Evolutionary conservation across 2,888 invertebrate genomes (phyloP).

Genomic region (Geotrupes spiniger): DNA sequence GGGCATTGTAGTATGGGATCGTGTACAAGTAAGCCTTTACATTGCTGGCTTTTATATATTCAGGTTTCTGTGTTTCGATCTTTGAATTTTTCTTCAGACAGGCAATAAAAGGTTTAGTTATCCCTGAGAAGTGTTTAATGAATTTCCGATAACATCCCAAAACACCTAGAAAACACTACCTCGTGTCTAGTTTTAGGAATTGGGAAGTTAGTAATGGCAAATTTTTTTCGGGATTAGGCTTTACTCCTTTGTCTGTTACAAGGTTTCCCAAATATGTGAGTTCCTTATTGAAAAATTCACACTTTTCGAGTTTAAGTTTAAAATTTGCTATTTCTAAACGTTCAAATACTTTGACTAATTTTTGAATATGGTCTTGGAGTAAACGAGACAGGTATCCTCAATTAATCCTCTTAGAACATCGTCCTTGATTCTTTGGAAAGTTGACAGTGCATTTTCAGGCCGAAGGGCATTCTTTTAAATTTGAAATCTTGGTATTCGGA

Average conservation of each 20-base stretch:
- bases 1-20: too few species aligned
- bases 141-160: too few species aligned
- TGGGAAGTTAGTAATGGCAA: too few species aligned
- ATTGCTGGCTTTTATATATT: too few species aligned
- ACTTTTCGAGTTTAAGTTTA: constrained; percentile 28
- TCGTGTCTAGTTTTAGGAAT: too few species aligned
- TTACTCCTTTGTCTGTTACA: constrained; percentile 23
- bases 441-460: constrained; percentile 24
- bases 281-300: constrained; percentile 23
- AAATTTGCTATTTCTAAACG: constrained; percentile 23
- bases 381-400: constrained; percentile 27
- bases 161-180: too few species aligned
- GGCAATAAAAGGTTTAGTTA: too few species aligned
- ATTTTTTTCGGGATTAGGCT: constrained; percentile 12
- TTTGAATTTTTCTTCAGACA: too few species aligned
- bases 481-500: constrained; percentile 24
- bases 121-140: too few species aligned
- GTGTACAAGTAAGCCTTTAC: too few species aligned
- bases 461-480: constrained; percentile 11
- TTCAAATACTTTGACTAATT: constrained; percentile 21
- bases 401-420: constrained; percentile 26
- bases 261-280: constrained; percentile 25
- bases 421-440: constrained; percentile 32
- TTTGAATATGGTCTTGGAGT: constrained; percentile 25
- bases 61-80: too few species aligned